Percentiles rank a stretch among this genome's conserved stretches.
These are phyloP conservation scores for Sternarchorhynchus goeldii DNA, from an alignment of 2,797 vertebrate species.

Conservation along the genomic window DNA sequence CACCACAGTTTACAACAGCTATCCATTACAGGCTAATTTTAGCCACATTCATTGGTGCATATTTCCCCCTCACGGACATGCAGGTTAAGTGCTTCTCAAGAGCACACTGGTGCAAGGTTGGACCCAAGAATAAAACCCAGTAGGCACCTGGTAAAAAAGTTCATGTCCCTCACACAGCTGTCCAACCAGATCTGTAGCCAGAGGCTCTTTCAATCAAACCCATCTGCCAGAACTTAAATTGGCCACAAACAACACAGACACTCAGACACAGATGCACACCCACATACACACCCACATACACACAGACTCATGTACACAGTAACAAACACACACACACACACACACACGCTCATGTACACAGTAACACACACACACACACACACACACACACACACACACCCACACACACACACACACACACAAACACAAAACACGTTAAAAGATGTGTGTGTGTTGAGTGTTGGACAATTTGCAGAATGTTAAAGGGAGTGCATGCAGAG, in stretches of 20 bases:
- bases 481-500: background rate
- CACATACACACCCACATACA: background rate
- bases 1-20: constrained; percentile 7
- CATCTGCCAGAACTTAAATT: constrained; percentile 42
- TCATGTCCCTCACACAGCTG: constrained; percentile 42
- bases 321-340: no score
- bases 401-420: no score
- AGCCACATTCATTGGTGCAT: constrained; percentile 7
- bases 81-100: constrained; percentile 45
- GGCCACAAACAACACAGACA: constrained; percentile 48
- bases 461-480: background rate
- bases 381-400: constrained; percentile 27
- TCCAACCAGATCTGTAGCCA: constrained; percentile 42
- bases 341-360: background rate
- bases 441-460: background rate
- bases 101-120: constrained; percentile 46
- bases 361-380: no score
- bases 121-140: constrained; percentile 22
- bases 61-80: constrained; percentile 9
- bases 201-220: constrained; percentile 44
- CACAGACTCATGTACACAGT: background rate
- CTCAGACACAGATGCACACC: background rate
- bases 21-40: constrained; percentile 43
- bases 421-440: background rate
- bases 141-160: constrained; percentile 40